phyloP scores from a whole-genome alignment of 2,113 vertebrate species.

The Tringa solitaria region DNA sequence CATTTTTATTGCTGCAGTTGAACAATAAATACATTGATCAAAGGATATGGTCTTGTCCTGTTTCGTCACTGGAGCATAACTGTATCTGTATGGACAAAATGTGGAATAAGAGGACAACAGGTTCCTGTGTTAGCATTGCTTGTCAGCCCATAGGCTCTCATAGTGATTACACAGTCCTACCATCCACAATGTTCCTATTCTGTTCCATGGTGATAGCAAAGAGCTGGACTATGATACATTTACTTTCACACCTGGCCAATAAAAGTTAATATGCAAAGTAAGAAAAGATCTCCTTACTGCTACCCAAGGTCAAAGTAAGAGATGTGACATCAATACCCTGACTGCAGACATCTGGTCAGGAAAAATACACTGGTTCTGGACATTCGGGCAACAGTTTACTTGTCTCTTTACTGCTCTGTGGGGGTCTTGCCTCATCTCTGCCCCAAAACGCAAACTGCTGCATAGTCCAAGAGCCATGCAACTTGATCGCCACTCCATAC shows the following conservation, averaged over 20 bases:
- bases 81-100: accelerated
- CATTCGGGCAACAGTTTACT: neutral
- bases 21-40: neutral
- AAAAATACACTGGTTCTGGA: neutral
- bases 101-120: neutral
- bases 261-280: neutral
- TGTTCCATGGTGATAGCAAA: neutral
- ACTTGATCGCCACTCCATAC: neutral
- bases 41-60: neutral
- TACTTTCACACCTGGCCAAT: neutral
- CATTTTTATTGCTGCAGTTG: neutral
- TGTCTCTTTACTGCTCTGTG: neutral
- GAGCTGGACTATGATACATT: neutral
- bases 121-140: neutral
- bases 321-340: neutral
- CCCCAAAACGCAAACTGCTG: neutral
- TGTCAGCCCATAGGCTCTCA: neutral
- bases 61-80: neutral
- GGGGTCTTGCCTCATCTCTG: neutral
- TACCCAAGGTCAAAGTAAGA: neutral
- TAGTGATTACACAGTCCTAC: neutral
- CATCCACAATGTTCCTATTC: neutral
- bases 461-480: neutral
- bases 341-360: neutral
- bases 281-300: neutral